Percentiles rank a stretch among this genome's conserved stretches.
Evolutionary conservation across 2,888 invertebrate genomes (phyloP).

Genomic region (Chrysolina oricalcia): DNA sequence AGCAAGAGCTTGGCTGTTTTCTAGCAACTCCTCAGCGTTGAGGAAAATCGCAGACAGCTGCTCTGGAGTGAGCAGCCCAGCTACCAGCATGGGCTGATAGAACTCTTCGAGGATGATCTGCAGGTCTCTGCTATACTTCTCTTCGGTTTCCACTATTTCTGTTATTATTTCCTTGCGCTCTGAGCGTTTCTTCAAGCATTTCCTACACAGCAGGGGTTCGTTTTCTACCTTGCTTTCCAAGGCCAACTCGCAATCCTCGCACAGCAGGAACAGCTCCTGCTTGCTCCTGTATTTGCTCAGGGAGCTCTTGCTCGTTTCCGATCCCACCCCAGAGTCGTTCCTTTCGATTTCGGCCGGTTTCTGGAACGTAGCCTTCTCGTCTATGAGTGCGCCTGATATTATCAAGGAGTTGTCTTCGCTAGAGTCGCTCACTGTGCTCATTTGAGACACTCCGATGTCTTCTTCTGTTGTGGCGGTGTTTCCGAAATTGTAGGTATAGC

Average conservation of each 20-base stretch:
- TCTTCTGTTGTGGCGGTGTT: conserved; percentile 71
- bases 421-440: conserved; percentile 88
- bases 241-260: conserved; percentile 89
- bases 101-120: conserved; percentile 95
- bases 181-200: conserved; percentile 89
- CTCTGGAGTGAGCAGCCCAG: conserved; percentile 91
- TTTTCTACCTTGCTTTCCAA: conserved; percentile 84
- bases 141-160: conserved; percentile 96
- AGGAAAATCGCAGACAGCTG: conserved; percentile 94
- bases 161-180: conserved; percentile 95
- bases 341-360: conserved; percentile 88
- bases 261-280: conserved; percentile 73
- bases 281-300: conserved; percentile 82
- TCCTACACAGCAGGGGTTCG: conserved; percentile 88
- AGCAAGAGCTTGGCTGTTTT: conserved; percentile 87
- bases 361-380: conserved; percentile 75
- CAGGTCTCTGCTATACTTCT: conserved; percentile 94
- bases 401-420: conserved; percentile 87
- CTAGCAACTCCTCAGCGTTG: conserved; percentile 93
- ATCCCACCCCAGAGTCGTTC: conserved; percentile 94
- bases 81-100: conserved; percentile 93
- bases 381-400: conserved; percentile 75
- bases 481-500: conserved; percentile 77
- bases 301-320: conserved; percentile 91
- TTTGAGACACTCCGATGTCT: conserved; percentile 81